Evolutionary conservation across 2,113 vertebrate species (phyloP).

Genomic region (Ammospiza caudacuta): DNA sequence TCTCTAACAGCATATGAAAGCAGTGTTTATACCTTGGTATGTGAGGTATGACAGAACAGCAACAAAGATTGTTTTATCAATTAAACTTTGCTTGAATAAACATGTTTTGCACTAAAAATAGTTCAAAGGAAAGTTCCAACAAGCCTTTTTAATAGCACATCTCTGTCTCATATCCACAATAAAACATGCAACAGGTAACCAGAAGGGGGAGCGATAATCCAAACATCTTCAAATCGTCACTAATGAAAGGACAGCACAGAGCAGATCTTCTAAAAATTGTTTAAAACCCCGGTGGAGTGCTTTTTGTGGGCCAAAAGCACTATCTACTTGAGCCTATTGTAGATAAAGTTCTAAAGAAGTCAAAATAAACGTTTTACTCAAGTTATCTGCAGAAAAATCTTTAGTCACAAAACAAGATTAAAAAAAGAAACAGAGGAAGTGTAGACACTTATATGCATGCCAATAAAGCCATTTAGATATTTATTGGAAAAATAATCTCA

Average conservation of each 20-base stretch:
- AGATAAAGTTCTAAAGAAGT: neutral
- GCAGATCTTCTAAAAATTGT: neutral
- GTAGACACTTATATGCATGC: neutral
- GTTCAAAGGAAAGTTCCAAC: neutral
- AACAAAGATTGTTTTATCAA: neutral
- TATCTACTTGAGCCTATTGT: neutral
- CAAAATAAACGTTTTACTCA: neutral
- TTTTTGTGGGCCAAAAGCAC: neutral
- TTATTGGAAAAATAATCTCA: neutral
- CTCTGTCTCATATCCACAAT: neutral
- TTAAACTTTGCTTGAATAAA: neutral
- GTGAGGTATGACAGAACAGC: neutral
- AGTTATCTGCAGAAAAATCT: neutral
- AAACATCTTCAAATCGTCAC: neutral
- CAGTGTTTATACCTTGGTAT: neutral
- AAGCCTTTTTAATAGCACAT: neutral
- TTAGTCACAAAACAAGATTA: neutral
- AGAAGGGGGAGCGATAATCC: slow-evolving; percentile 29
- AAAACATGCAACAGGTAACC: neutral
- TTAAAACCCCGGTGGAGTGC: neutral
- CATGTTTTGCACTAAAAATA: neutral
- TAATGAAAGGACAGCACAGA: neutral
- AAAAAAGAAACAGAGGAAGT: neutral
- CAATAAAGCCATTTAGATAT: neutral
- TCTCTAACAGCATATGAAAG: neutral